A percentile compares a stretch with the other conserved stretches of the same genome.
phyloP scores from a whole-genome alignment of 1,140 invertebrate species.

The Goniozus legneri region DNA sequence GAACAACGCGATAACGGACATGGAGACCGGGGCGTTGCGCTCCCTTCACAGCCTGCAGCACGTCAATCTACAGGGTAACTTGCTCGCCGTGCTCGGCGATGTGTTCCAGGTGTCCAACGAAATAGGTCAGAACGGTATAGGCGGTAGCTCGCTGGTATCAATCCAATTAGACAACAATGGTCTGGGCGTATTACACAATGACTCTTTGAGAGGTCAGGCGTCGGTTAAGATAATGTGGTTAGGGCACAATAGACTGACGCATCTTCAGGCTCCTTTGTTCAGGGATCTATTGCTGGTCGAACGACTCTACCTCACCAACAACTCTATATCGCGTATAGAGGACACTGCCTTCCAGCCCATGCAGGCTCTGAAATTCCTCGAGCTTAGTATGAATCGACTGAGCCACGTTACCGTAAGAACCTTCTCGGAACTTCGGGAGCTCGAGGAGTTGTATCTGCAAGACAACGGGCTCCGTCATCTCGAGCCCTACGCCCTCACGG shows the following conservation, averaged over 20 bases:
- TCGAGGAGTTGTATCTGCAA: slow-evolving; percentile 65
- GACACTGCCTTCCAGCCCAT: slow-evolving; percentile 74
- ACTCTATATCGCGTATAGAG: slow-evolving; percentile 76
- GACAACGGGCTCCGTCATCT: slow-evolving; percentile 58
- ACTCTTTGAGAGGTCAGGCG: slow-evolving; percentile 73
- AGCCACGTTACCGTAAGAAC: slow-evolving; percentile 62
- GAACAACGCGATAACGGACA: slow-evolving; percentile 77
- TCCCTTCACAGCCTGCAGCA: slow-evolving; percentile 79
- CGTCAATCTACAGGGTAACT: slow-evolving; percentile 83
- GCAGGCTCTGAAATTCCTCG: slow-evolving; percentile 71
- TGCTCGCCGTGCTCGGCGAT: slow-evolving; percentile 72
- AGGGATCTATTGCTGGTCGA: slow-evolving; percentile 71
- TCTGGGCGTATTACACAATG: slow-evolving; percentile 72
- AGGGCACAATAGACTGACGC: slow-evolving; percentile 75
- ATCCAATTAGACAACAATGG: slow-evolving; percentile 84
- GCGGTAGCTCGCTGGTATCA: slow-evolving; percentile 66
- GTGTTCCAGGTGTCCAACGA: slow-evolving; percentile 64
- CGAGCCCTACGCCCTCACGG: slow-evolving; percentile 59
- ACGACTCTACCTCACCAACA: slow-evolving; percentile 78
- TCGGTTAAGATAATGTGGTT: slow-evolving; percentile 84
- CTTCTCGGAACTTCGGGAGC: slow-evolving; percentile 66
- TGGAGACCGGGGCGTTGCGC: slow-evolving; percentile 79
- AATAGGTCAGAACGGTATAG: slow-evolving; percentile 33
- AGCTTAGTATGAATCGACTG: slow-evolving; percentile 73
- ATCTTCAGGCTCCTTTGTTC: slow-evolving; percentile 70